Base-by-base conservation (phyloP, 2,113 vertebrate genomes). In the Caracal caracal region DNA sequence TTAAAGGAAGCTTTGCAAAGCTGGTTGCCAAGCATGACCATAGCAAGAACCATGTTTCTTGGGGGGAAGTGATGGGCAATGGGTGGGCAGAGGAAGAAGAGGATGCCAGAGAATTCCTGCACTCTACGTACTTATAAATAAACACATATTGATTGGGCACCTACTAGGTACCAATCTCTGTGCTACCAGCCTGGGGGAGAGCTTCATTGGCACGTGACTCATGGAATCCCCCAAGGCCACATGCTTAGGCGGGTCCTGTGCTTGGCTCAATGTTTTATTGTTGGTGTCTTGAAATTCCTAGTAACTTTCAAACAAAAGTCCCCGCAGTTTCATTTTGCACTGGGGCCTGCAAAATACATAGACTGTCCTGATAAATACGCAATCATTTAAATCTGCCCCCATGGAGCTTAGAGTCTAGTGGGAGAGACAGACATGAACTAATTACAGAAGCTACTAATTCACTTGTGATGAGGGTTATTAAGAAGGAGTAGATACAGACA, bases 1-100 rank as follows among this genome's bases (percentile, higher is more conserved):
- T 93, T 75, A 86, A 95, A 93, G 71, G 40, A 93, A 96, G 56
- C n/a, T n/a, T 9, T 19, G 40, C 59, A 73, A 81, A 91, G 61
- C 11, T 15, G 51, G 47, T 68, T 84, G 43, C 78, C 59, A 63
- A 81, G 47, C 40, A 3, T 28, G 28, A 30, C 33, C 8, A 5
- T 3, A 66, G 37, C 10, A 43, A 61, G 73, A 70, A 20, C 73
- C 11, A 0, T 0, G 6, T 87, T 43, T 71, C 65, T 40, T 93
- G 49, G 20, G 43, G 76, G 56, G 51, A 92, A 91, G 70, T 10
- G 10, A 71, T 61, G 51, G 33, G 86, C 65, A 35, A 49, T 37
- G 61, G 56, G 26, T 15, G 8, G 20, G 61, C 65, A 40, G 59
- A 94, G 82, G 83, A 78, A 80, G n/a, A 53, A 20, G 24, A 30